Evolutionary conservation across 1,140 invertebrate genomes (phyloP), one percentile per base, ranked within the genome.

Genomic region (Brachionus manjavacas): DNA sequence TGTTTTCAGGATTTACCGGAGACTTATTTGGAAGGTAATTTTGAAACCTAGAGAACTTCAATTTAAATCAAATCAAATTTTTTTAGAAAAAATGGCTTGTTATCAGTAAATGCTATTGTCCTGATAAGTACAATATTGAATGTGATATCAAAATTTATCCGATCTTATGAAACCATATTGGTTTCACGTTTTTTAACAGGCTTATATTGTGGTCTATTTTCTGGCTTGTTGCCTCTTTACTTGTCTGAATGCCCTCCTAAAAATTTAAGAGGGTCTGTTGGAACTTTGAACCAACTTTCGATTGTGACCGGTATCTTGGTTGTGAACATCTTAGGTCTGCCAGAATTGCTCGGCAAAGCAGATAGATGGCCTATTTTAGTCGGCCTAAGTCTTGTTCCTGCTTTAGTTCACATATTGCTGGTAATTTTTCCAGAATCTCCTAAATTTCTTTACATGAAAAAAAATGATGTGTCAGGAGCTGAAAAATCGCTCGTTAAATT

Each of bases 131-230:
- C 94, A 85, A 94, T 93, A 89, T 92, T 99, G 84, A 97, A 98
- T 95, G 94, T 94, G 88, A 94, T 94, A 88, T 95, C 95, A 85
- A 97, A 97, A 91, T 92, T 94, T 87, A 93, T 93, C 88, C 92
- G 94, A 89, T 95, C 94, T 86, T 98, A 96, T 91, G 96, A 98
- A 92, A 94, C 98, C 92, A 92, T 99, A 88, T 96, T 98, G 91
- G 92, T 96, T 88, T 97, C 96, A 86, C 93, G 83, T 49, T 84
- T 84, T 66, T 35, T 84, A 41, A 41, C 35, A n/a, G 83, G 83
- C 8, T 4, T 84, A 31, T 55, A 76, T 64, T 43, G 68, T 55
- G 84, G 84, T 78, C 16, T 86, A 8, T 39, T 60, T 14, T 80
- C 94, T 12, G 94, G 94, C 7, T 86, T 96, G 0, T 92, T 93